Percentiles rank a stretch among this genome's conserved stretches.
Evolutionary conservation across 2,888 invertebrate species (phyloP).

Genomic region (Parapristionchus giblindavisi): DNA sequence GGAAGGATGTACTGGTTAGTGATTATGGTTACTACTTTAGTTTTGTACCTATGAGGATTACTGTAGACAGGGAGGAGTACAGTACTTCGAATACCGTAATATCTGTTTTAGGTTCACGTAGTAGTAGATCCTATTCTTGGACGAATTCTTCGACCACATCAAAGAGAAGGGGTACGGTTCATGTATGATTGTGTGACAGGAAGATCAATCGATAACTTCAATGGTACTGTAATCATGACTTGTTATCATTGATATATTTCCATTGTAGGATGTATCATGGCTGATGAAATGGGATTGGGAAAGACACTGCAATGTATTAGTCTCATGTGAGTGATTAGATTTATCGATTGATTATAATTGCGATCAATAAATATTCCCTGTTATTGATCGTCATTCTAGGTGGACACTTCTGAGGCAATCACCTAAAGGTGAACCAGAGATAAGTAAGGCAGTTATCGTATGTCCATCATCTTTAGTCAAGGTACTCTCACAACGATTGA

Average conservation of each 20-base stretch:
- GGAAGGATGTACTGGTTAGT: slow-evolving; percentile 72
- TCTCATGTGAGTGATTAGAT: slow-evolving; percentile 79
- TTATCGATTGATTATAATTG: neutral
- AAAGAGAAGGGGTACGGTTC: slow-evolving; percentile 96
- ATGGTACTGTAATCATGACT: slow-evolving; percentile 38
- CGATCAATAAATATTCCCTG: neutral
- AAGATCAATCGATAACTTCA: slow-evolving; percentile 76
- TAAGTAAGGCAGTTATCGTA: slow-evolving; percentile 92
- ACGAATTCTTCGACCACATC: slow-evolving; percentile 92
- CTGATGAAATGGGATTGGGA: slow-evolving; percentile 93
- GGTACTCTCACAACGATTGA: slow-evolving; percentile 65
- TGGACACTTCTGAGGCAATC: slow-evolving; percentile 78
- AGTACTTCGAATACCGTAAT: neutral
- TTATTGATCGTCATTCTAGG: slow-evolving; percentile 24
- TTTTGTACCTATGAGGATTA: neutral
- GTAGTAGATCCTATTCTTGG: slow-evolving; percentile 94
- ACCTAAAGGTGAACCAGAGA: slow-evolving; percentile 87
- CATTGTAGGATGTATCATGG: slow-evolving; percentile 92
- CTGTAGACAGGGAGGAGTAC: neutral
- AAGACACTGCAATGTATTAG: slow-evolving; percentile 98
- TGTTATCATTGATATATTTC: neutral
- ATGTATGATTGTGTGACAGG: slow-evolving; percentile 99
- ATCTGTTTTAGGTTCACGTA: slow-evolving; percentile 82
- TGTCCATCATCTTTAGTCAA: slow-evolving; percentile 96
- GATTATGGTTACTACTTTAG: neutral